Conservation (phyloP, 2,797 vertebrate genomes). For the Aselliscus stoliczkanus region DNA sequence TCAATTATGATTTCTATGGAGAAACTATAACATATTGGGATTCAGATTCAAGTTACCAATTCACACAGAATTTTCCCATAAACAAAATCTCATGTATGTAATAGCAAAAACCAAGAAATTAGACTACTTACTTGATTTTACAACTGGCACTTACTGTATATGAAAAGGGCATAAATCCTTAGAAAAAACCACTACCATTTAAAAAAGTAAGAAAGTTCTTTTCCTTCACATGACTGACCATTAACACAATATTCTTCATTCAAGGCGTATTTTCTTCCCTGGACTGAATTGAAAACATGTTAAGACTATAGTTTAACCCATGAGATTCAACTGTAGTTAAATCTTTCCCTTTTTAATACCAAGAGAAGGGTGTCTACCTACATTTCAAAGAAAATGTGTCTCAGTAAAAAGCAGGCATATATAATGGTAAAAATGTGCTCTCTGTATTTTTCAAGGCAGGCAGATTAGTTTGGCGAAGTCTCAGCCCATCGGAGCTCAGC, state of each 20-base stretch:
- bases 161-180: conserved; percentile 3
- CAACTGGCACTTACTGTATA: neutral
- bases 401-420: conserved; percentile 48
- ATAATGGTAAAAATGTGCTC: conserved; percentile 23
- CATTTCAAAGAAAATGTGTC: conserved; percentile 34
- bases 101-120: neutral
- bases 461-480: conserved; percentile 35
- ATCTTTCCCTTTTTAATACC: conserved; percentile 30
- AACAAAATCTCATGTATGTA: neutral
- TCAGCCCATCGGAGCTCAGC: neutral
- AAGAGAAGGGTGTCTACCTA: neutral
- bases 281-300: conserved; percentile 7
- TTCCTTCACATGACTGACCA: conserved; percentile 9
- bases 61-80: conserved; percentile 37
- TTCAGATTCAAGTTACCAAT: conserved; percentile 43
- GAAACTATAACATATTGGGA: neutral
- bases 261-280: conserved; percentile 27
- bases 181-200: neutral
- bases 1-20: conserved; percentile 26
- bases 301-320: neutral
- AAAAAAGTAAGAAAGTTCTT: neutral
- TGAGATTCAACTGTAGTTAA: neutral
- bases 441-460: conserved; percentile 10
- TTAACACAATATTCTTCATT: neutral
- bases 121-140: conserved; percentile 35